Base-by-base conservation (phyloP, 2,113 vertebrate genomes). In the Cephalopholis sonnerati region DNA sequence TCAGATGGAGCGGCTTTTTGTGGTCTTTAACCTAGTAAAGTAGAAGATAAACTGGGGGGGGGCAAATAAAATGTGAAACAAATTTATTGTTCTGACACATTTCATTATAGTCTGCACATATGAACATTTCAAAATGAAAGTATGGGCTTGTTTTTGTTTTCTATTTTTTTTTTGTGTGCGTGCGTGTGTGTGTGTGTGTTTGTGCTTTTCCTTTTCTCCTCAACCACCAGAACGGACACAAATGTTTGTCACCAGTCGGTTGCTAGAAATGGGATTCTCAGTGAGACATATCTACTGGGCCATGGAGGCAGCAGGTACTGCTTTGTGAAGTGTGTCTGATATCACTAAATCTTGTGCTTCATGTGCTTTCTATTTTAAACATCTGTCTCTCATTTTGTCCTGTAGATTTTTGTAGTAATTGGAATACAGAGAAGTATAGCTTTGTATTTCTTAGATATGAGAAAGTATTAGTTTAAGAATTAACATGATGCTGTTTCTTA, bases 231-330 rank as follows among this genome's bases (percentile, higher is more conserved):
- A 96, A 68, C 93, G 94, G 88, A 93, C 95, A 85, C 94, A 94
- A 90, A 94, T 95, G 91, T 96, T 95, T 92, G 95, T 96, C 89
- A 95, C 96, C 89, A 95, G 94, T 78, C 95, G 95, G 24, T 94
- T 96, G 91, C 91, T 96, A 87, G 96, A 96, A 93, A 96, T 96
- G 96, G 96, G 96, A 88, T 96, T 96, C 92, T 91, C 96, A 90
- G 93, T 96, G 91, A 95, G 95, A 88, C 96, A 96, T 90, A 96
- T 96, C 94, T 95, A 94, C 94, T 94, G 92, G 90, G 96, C 96
- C 82, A 95, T 96, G 95, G 96, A 96, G 82, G 94, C 95, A 82
- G 94, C 96, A 96, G 96, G 96, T 96, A 96, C 83, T 87, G 83
- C 91, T 90, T 79, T 86, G 86, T 88, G 81, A 74, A 79, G 50